Percentiles rank a stretch among this genome's conserved stretches.
These are phyloP conservation scores for Neoitamus cyanurus DNA, from an alignment of 2,888 invertebrate species.

Conservation along the genomic window DNA sequence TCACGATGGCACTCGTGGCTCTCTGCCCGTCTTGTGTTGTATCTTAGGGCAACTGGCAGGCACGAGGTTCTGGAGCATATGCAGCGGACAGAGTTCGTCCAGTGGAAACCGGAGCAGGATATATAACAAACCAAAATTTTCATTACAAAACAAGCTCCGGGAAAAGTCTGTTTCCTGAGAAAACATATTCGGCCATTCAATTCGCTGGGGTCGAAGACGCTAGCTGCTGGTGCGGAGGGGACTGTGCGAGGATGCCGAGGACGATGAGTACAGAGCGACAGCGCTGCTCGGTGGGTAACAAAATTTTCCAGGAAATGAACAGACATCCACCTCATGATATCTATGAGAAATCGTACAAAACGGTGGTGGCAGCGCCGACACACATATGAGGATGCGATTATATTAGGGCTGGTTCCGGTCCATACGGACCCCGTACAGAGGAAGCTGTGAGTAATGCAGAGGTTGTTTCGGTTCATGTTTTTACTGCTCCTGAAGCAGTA, in stretches of 20 bases:
- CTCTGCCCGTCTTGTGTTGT: not conserved
- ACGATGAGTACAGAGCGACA: not conserved
- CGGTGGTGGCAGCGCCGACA: not conserved
- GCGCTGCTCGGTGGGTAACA: not conserved
- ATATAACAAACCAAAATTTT: not conserved
- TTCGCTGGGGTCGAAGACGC: not conserved
- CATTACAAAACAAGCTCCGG: constrained; percentile 1
- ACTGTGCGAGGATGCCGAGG: no score
- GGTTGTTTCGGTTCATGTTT: constrained; percentile 8
- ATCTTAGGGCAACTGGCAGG: not conserved
- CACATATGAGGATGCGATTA: not conserved
- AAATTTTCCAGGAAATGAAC: constrained; percentile 34
- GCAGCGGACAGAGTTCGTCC: not conserved
- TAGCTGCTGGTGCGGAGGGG: no score
- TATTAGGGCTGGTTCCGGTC: constrained; percentile 13
- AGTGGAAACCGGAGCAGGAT: not conserved
- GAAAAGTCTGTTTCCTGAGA: constrained; percentile 6
- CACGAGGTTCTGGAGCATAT: not conserved
- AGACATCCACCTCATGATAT: constrained; percentile 27
- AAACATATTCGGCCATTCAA: constrained; percentile 17
- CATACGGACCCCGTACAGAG: not conserved
- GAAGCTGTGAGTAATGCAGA: not conserved
- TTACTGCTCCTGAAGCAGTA: not conserved
- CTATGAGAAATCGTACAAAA: not conserved
- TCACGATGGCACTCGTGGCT: not conserved